Base-by-base conservation (phyloP, 2,797 vertebrate genomes). In the Acrocephalus scirpaceus region DNA sequence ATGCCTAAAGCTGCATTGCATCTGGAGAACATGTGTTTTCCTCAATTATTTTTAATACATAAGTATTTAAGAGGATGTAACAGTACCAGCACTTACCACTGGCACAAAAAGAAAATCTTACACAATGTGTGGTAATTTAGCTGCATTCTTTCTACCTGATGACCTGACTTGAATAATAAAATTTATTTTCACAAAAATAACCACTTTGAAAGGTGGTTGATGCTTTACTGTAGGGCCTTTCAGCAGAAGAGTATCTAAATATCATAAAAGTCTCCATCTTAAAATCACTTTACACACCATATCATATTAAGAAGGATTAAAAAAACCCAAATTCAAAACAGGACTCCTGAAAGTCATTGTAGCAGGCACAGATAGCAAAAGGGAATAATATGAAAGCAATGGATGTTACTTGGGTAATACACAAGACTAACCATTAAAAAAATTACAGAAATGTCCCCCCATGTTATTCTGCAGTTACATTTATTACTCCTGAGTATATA, bases 131-230 rank as follows among this genome's bases (percentile, higher is more conserved):
- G 29, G 8, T 27, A 77, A 40, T 69, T 57, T 18, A 86, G 22
- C 36, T 78, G 29, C 26, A 42, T 38, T 85, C 58, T 58, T 90
- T 51, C 56, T 84, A 83, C 29, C 18, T 57, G 40, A 86, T 4
- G 1, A 85, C 66, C 9, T 60, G 36, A 62, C 19, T 62, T 32
- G 13, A 58, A 84, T 44, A 84, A 72, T 20, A 32, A 80, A 21
- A 74, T 53, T 77, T 34, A 45, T 80, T 90, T 90, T 64, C 72
- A 92, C 54, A 88, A 90, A 78, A 91, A 87, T 36, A 89, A 78
- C 27, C 25, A 51, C n/a, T 84, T 50, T 48, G 77, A 75, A 76
- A 73, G 18, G n/a, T 47, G 23, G 27, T 4, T 5, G 36, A 7
- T 50, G 13, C 34, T 77, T 77, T 57, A 66, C n/a, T 45, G 9